phyloP scores from a whole-genome alignment of 2,888 invertebrate species.

The Macrosoma leucophasiata region DNA sequence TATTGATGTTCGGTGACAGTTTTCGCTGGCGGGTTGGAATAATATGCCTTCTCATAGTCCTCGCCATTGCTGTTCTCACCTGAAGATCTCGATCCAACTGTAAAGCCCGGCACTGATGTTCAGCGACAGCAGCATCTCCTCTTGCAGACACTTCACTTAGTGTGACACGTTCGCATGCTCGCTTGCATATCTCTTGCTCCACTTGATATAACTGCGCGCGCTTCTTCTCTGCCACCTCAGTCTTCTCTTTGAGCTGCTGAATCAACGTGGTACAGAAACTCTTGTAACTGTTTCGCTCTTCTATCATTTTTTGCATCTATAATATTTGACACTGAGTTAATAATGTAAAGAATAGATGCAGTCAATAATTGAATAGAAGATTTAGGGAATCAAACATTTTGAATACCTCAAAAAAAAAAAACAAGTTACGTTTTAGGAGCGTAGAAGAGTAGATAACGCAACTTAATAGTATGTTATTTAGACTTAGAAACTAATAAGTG shows the following conservation, averaged over 20 bases:
- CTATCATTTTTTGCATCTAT: constrained; percentile 42
- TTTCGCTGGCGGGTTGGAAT: too few species aligned
- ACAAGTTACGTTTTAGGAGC: too few species aligned
- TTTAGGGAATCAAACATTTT: too few species aligned
- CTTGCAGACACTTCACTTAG: constrained; percentile 39
- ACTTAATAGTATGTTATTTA: too few species aligned
- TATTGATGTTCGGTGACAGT: too few species aligned
- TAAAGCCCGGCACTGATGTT: constrained; percentile 39
- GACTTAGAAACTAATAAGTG: too few species aligned
- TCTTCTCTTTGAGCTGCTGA: constrained; percentile 31
- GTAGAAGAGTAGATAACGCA: too few species aligned
- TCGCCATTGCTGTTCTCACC: too few species aligned
- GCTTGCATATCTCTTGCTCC: constrained; percentile 42
- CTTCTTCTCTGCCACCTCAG: constrained; percentile 33
- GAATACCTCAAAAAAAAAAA: too few species aligned
- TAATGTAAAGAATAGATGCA: constrained; percentile 1
- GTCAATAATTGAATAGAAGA: background rate
- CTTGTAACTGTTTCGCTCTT: constrained; percentile 45
- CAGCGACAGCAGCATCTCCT: constrained; percentile 38
- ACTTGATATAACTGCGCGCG: constrained; percentile 29
- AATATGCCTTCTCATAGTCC: too few species aligned
- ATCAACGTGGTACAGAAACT: constrained; percentile 30
- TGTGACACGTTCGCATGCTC: constrained; percentile 36
- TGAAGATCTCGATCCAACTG: constrained; percentile 53
- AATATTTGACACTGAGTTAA: constrained; percentile 12